These are phyloP conservation scores for Drosophila buzzatii DNA, from an alignment of 2,888 invertebrate genomes.

Conservation along the genomic window DNA sequence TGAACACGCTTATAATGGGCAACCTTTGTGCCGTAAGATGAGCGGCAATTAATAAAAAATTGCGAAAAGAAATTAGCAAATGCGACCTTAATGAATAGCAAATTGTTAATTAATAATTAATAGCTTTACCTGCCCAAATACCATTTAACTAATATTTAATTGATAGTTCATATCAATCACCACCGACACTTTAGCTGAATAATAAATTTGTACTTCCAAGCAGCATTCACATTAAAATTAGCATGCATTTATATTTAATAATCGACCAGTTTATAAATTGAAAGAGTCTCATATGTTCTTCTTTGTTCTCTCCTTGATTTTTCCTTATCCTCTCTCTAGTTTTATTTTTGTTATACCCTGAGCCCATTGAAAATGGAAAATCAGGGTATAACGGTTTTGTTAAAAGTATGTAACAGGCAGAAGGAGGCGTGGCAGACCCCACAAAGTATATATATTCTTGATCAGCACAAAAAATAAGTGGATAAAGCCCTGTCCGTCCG, in stretches of 20 bases:
- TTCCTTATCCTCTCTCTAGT: not conserved
- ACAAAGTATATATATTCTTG: too few relatives aligned
- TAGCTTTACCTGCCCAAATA: not conserved
- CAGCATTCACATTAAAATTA: not conserved
- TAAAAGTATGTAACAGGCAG: too few relatives aligned
- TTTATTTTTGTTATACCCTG: too few relatives aligned
- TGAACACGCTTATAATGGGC: conserved; percentile 47
- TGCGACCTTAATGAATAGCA: not conserved
- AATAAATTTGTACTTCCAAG: not conserved
- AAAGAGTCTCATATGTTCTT: not conserved
- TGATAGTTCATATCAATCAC: not conserved
- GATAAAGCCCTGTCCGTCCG: too few relatives aligned
- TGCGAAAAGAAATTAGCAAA: not conserved
- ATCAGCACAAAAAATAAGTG: too few relatives aligned
- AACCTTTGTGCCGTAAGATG: conserved; percentile 32
- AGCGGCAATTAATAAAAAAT: conserved; percentile 15
- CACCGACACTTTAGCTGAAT: not conserved
- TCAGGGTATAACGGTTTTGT: too few relatives aligned
- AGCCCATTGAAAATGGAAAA: too few relatives aligned
- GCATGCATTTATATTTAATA: too few relatives aligned
- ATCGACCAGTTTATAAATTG: too few relatives aligned
- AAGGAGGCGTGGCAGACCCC: too few relatives aligned
- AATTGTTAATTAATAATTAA: not conserved
- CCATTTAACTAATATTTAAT: not conserved
- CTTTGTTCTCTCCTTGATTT: not conserved